phyloP scores from a whole-genome alignment of 2,113 vertebrate species.

The Erpornis zantholeuca region DNA sequence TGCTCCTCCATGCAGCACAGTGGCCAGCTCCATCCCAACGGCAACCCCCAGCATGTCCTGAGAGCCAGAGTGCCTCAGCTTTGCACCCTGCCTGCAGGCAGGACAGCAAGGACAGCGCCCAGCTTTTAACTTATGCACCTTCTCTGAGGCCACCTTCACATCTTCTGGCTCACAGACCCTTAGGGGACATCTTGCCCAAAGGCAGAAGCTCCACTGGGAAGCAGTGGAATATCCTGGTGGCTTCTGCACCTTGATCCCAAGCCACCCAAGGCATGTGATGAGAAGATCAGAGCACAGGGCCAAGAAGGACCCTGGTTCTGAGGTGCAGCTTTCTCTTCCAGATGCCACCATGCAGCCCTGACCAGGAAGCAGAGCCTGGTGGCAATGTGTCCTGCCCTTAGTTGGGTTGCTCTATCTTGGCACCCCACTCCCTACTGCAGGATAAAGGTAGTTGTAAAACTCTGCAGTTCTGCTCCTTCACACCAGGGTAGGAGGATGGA shows the following conservation, averaged over 20 bases:
- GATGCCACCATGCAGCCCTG: background rate
- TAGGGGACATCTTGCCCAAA: background rate
- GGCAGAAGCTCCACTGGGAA: background rate
- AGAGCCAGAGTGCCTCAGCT: background rate
- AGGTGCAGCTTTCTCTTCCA: background rate
- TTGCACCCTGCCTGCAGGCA: background rate
- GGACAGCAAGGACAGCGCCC: background rate
- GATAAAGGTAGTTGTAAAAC: background rate
- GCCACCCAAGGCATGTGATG: background rate
- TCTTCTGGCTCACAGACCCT: background rate
- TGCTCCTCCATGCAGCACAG: background rate
- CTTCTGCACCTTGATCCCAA: background rate
- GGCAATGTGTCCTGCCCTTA: background rate
- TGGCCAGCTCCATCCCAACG: fast-evolving
- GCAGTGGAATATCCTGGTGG: background rate
- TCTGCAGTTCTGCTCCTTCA: background rate
- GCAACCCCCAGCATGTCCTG: background rate
- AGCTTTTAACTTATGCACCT: background rate
- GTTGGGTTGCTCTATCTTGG: fast-evolving
- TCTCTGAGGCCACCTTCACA: background rate
- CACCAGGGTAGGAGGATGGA: background rate
- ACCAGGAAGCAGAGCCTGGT: background rate
- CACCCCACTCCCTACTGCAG: fast-evolving
- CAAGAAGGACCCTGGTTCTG: background rate
- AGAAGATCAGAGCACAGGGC: background rate